phyloP scores from a whole-genome alignment of 2,113 vertebrate genomes.

The Cercocebus atys region DNA sequence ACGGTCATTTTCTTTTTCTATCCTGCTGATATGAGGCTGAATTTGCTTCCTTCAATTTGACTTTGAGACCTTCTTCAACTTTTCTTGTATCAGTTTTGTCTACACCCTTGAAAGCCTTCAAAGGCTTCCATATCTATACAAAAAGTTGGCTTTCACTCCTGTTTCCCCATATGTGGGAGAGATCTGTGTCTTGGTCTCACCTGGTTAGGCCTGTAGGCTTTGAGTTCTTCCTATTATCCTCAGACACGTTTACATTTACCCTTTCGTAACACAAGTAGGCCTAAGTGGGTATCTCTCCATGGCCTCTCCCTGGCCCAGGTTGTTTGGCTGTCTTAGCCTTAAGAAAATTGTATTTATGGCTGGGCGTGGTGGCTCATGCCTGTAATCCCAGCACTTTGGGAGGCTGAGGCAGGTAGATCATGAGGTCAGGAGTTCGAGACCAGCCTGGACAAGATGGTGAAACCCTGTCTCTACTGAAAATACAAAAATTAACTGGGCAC shows the following conservation, averaged over 20 bases:
- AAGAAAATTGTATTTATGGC: neutral
- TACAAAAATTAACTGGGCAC: no score
- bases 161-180: neutral
- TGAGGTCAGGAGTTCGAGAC: no score
- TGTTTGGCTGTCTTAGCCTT: neutral
- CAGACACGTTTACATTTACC: neutral
- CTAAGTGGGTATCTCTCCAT: neutral
- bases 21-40: neutral
- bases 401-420: no score
- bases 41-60: neutral
- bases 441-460: no score
- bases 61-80: neutral
- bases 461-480: no score
- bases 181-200: neutral
- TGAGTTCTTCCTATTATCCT: neutral
- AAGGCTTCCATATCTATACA: neutral
- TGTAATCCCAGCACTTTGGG: no score
- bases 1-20: conserved; percentile 9
- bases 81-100: neutral
- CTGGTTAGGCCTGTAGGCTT: neutral
- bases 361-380: no score
- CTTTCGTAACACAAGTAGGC: neutral
- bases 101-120: neutral
- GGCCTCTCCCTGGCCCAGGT: neutral
- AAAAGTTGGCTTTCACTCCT: neutral